Percentiles rank a stretch among this genome's conserved stretches.
Conservation (phyloP, 1,140 invertebrate genomes). For the Bombyx mori region ASM3026992v2 NC_085118.1:4771001-4771500, state of each 20-base stretch:
- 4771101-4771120: too few species aligned
- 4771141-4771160: neutral
- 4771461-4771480: too few species aligned
- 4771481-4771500: too few species aligned
- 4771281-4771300: conserved; percentile 12
- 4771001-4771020: too few species aligned
- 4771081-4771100: too few species aligned
- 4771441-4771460: neutral
- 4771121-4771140: neutral
- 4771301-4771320: conserved; percentile 34
- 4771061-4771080: too few species aligned
- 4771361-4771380: conserved; percentile 8
- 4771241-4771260: conserved; percentile 22
- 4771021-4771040: too few species aligned
- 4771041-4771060: too few species aligned
- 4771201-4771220: conserved; percentile 26
- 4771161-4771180: too few species aligned
- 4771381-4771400: conserved; percentile 2
- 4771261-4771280: conserved; percentile 16
- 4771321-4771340: conserved; percentile 29
- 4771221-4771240: conserved; percentile 19
- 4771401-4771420: neutral
- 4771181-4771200: conserved; percentile 10
- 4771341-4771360: conserved; percentile 14
- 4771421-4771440: neutral